A percentile compares a stretch with the other conserved stretches of the same genome.
phyloP scores from a whole-genome alignment of 2,888 invertebrate genomes.

The Drosophila rellima region DNA sequence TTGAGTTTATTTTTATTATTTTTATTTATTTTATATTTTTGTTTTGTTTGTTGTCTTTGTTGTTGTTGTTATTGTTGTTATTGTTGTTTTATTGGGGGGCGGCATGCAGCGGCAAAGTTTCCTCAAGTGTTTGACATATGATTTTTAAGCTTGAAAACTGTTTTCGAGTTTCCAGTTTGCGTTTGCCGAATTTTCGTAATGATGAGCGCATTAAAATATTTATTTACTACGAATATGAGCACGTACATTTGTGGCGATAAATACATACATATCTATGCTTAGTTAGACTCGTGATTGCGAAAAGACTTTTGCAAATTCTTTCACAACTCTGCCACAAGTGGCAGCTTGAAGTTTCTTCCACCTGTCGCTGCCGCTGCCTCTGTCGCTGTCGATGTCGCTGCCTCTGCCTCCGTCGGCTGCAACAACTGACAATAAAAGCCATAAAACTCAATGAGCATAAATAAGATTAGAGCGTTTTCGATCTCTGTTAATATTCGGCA shows the following conservation, averaged over 20 bases:
- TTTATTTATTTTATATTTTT: constrained; percentile 2
- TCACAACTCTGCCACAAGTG: constrained; percentile 60
- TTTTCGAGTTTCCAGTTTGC: constrained; percentile 64
- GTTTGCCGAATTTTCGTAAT: constrained; percentile 78
- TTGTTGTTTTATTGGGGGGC: constrained; percentile 42
- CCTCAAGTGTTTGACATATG: constrained; percentile 75
- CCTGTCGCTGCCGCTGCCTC: constrained; percentile 24
- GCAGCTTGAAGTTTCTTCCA: constrained; percentile 48
- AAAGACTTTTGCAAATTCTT: constrained; percentile 51
- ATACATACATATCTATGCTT: constrained; percentile 1
- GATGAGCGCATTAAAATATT: constrained; percentile 69
- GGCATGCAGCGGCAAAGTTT: constrained; percentile 22
- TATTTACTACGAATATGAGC: constrained; percentile 13
- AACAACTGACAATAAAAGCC: constrained; percentile 52
- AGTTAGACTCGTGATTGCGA: constrained; percentile 43
- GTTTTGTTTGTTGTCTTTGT: constrained; percentile 7
- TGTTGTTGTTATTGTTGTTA: constrained; percentile 8
- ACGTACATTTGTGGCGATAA: background rate
- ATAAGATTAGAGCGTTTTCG: constrained; percentile 70
- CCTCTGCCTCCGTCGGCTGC: background rate
- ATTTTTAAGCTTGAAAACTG: constrained; percentile 65
- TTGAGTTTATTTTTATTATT: constrained; percentile 14
- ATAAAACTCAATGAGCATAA: constrained; percentile 70
- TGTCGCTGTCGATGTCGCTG: no score
- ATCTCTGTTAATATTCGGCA: constrained; percentile 60